Conservation (phyloP, 2,888 invertebrate genomes). For the Julus scandinavius region DNA sequence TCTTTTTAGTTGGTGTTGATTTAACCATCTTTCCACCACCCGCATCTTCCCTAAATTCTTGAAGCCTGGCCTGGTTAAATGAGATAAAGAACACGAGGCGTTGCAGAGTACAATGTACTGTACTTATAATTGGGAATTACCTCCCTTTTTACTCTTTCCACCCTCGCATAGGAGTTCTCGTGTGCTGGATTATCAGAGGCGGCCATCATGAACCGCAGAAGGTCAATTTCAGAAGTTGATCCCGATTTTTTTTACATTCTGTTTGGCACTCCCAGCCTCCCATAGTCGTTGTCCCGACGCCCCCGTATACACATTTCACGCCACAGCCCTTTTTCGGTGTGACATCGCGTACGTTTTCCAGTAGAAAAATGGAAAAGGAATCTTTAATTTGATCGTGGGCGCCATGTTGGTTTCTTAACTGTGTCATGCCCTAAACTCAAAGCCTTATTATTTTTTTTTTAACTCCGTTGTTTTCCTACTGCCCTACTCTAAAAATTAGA, state of each 20-base stretch:
- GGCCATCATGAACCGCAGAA: constrained; percentile 8
- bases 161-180: constrained; percentile 7
- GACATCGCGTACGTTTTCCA: background rate
- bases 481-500: constrained; percentile 10
- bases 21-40: background rate
- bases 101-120: constrained; percentile 15
- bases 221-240: constrained; percentile 38
- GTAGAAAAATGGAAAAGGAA: background rate
- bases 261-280: background rate
- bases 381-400: constrained; percentile 14
- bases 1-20: background rate
- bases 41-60: background rate
- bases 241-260: background rate
- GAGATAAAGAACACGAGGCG: background rate
- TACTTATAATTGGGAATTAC: background rate
- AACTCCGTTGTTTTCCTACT: constrained; percentile 30
- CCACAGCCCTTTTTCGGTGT: background rate
- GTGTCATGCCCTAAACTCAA: constrained; percentile 42
- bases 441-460: constrained; percentile 2
- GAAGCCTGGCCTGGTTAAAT: background rate
- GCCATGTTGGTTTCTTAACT: constrained; percentile 21
- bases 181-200: background rate
- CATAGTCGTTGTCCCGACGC: background rate
- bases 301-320: background rate
- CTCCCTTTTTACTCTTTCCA: constrained; percentile 14